Evolutionary conservation across 2,113 vertebrate species (phyloP), one percentile per base, ranked within the genome.

Genomic region (Butorides virescens): DNA sequence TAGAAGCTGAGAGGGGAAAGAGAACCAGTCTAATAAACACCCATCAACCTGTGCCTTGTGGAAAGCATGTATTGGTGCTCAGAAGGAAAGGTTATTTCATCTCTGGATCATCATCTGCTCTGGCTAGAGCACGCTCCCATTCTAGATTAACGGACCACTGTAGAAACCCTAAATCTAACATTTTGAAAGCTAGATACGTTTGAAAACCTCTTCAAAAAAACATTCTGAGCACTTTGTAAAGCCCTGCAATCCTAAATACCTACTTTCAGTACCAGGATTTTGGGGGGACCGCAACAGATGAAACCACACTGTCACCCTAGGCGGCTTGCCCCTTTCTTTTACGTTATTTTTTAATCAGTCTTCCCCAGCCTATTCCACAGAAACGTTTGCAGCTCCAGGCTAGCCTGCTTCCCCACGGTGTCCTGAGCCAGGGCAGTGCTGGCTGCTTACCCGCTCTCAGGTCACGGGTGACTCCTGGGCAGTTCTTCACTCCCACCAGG

Each of bases 251-350:
- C 30, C 65, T 67, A 42, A 65, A 27, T 29, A 36, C 4, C 32
- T 61, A 6, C 70, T 72, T 82, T 20, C 0, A 1, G 26, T 76
- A 36, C 21, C 15, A 39, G 50, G 37, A 92, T 47, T 77, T 46
- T 61, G 18, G 30, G 65, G 65, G 79, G 15, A 36, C 18, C 0
- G 0, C 13, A 55, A 63, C 11, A 50, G 56, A 47, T 12, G 7
- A 76, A 55, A 71, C 4, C 32, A 23, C 5, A 12, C 20, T 82
- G 11, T 66, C 36, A 36, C 16, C 13, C 20, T 0, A 16, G 32
- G 34, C 18, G 3, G 44, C 65, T 82, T 44, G 20, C 7, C 55
- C 13, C 22, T 32, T 56, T 44, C 36, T 67, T 80, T 39, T 37
- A 29, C 2, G 0, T 16, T 55, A 5, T 50, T 39, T 80, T 86